These are phyloP conservation scores for Phalanger gymnotis DNA, from an alignment of 2,797 vertebrate species.

Conservation along the genomic window DNA sequence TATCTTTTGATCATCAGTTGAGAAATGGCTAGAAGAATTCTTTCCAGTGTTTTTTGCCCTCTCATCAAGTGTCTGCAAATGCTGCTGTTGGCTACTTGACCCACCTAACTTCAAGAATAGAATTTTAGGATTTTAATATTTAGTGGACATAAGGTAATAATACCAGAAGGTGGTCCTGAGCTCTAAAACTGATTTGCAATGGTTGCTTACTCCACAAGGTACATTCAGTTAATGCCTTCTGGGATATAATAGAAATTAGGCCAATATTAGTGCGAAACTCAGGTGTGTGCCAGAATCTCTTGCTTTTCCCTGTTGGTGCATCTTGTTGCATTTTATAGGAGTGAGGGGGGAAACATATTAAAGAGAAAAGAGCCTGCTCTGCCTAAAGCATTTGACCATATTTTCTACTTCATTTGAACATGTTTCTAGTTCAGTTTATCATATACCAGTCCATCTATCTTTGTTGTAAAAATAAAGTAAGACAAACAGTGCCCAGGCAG, in stretches of 20 bases:
- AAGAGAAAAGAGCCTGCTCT: not conserved
- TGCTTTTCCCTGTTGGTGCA: not conserved
- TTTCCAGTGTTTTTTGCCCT: not conserved
- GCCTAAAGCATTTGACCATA: not conserved
- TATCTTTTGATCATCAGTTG: not conserved
- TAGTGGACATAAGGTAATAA: not conserved
- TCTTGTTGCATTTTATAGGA: not conserved
- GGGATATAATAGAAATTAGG: not conserved
- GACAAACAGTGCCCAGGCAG: too few relatives aligned
- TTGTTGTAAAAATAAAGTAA: not conserved
- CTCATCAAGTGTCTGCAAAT: not conserved
- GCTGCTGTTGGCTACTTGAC: not conserved
- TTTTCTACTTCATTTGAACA: not conserved
- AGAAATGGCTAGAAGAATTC: not conserved
- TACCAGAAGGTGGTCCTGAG: not conserved
- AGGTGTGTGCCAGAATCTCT: not conserved
- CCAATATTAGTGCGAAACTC: not conserved
- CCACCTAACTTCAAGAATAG: not conserved
- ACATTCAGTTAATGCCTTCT: not conserved
- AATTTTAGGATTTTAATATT: not conserved
- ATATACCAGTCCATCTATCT: not conserved
- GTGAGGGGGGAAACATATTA: not conserved
- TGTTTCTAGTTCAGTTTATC: not conserved
- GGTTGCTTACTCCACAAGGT: not conserved
- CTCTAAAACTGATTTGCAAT: not conserved